A percentile compares a stretch with the other conserved stretches of the same genome.
These are phyloP conservation scores for Crepidodera aurea DNA, from an alignment of 2,888 invertebrate genomes.

Conservation along the genomic window DNA sequence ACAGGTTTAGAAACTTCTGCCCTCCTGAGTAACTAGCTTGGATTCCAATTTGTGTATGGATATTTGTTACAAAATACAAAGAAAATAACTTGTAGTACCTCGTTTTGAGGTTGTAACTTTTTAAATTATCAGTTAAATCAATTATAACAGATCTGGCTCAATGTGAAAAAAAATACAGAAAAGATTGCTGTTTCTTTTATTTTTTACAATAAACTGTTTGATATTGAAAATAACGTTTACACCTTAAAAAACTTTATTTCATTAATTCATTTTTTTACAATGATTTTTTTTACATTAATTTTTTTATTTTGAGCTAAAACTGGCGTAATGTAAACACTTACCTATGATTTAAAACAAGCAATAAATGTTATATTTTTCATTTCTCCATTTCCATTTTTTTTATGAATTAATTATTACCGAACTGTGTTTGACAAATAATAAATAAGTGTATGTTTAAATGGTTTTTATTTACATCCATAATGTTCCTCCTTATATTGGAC, in stretches of 20 bases:
- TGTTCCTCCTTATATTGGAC: no score
- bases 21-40: background rate
- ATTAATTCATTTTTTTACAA: no score
- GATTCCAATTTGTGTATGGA: constrained; percentile 22
- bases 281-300: background rate
- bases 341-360: constrained; percentile 9
- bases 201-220: no score
- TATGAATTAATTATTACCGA: background rate
- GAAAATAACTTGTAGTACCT: constrained; percentile 14
- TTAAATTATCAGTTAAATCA: background rate
- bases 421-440: constrained; percentile 18
- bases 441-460: background rate
- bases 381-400: background rate
- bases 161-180: no score
- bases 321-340: background rate
- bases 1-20: background rate
- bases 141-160: constrained; percentile 13
- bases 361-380: constrained; percentile 21
- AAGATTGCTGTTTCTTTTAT: no score
- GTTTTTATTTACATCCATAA: no score
- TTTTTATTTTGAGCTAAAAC: constrained; percentile 8
- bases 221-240: no score
- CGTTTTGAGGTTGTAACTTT: background rate
- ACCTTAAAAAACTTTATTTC: no score
- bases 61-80: constrained; percentile 4